Conservation (phyloP, 1,140 invertebrate species). For the Oppia nitens region DNA sequence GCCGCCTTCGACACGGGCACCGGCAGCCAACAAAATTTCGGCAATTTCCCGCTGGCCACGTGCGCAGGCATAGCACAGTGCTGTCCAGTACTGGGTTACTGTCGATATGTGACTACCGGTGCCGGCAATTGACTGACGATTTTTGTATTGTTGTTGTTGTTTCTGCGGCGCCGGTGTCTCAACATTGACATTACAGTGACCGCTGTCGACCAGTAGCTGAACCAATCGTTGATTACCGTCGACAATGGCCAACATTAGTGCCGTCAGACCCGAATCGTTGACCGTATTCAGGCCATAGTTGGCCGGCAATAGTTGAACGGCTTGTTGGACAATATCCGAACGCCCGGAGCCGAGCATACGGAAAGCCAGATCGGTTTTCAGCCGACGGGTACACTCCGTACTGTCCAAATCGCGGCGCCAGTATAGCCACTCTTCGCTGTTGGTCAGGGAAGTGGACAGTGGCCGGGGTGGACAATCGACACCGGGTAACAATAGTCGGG, state of each 20-base stretch:
- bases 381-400: slow-evolving; percentile 37
- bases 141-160: too few relatives aligned
- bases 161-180: slow-evolving; percentile 35
- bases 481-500: slow-evolving; percentile 59
- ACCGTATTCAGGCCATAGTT: slow-evolving; percentile 41
- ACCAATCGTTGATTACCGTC: slow-evolving; percentile 58
- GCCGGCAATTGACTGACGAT: not conserved
- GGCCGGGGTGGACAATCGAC: slow-evolving; percentile 67
- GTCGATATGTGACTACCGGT: slow-evolving; percentile 34
- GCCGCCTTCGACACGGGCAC: not conserved
- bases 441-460: slow-evolving; percentile 31
- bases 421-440: slow-evolving; percentile 19
- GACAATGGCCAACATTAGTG: slow-evolving; percentile 59
- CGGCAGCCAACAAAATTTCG: not conserved
- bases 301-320: slow-evolving; percentile 48
- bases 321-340: slow-evolving; percentile 56
- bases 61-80: slow-evolving; percentile 48
- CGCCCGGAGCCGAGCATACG: slow-evolving; percentile 55
- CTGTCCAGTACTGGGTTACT: slow-evolving; percentile 59
- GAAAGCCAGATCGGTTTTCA: slow-evolving; percentile 59
- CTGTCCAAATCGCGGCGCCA: slow-evolving; percentile 34
- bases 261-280: slow-evolving; percentile 57
- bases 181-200: slow-evolving; percentile 52
- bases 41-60: slow-evolving; percentile 37
- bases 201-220: slow-evolving; percentile 48